Evolutionary conservation across 2,797 vertebrate species (phyloP).

Genomic region (Danio choprae): DNA sequence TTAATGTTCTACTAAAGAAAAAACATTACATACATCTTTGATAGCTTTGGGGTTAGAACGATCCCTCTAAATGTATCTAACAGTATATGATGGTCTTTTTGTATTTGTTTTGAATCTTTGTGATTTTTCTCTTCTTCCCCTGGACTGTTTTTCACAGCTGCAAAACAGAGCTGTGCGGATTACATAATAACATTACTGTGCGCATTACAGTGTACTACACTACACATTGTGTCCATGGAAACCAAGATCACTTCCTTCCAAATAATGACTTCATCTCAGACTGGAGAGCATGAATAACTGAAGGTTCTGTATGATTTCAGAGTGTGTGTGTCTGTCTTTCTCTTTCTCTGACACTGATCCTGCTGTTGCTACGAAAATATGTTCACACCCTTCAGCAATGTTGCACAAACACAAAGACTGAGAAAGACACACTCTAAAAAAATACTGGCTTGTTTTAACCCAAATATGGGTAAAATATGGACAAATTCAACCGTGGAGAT

Average conservation of each 20-base stretch:
- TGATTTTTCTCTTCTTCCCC: neutral
- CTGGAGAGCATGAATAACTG: slow-evolving; percentile 20
- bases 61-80: too few relatives aligned
- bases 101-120: neutral
- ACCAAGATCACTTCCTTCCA: slow-evolving; percentile 40
- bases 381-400: slow-evolving; percentile 46
- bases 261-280: slow-evolving; percentile 34
- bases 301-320: neutral
- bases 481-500: too few relatives aligned
- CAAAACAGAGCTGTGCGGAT: slow-evolving; percentile 3
- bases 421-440: neutral
- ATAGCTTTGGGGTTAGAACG: too few relatives aligned
- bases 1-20: too few relatives aligned
- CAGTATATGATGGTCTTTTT: neutral
- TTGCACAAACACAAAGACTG: slow-evolving; percentile 19
- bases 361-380: slow-evolving; percentile 50
- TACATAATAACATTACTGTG: slow-evolving; percentile 31
- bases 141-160: slow-evolving; percentile 6
- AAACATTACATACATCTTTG: too few relatives aligned
- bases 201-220: slow-evolving; percentile 23
- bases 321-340: neutral
- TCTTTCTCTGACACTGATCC: neutral
- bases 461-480: too few relatives aligned
- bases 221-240: slow-evolving; percentile 43
- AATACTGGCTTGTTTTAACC: too few relatives aligned